phyloP scores from a whole-genome alignment of 37 sponge, comb jelly and placozoan species.

The Lycopodina hypogea region DNA sequence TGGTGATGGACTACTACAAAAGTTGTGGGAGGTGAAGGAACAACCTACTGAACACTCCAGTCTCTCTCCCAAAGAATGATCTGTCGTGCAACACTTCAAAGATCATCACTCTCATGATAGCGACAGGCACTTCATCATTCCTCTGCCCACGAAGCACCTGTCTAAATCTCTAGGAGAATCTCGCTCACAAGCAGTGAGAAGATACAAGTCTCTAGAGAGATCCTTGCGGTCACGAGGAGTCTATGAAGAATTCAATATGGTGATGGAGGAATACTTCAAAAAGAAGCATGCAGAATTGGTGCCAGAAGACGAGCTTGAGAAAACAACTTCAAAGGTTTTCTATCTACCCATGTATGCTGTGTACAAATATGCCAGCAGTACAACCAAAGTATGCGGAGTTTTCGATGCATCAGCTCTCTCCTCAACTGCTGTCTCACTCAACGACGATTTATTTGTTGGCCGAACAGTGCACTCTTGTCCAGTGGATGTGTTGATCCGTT shows the following conservation, averaged over 20 bases:
- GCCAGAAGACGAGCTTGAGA: constrained; percentile 18
- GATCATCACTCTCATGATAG: neutral
- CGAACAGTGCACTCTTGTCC: constrained; percentile 19
- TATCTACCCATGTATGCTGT: constrained; percentile 48
- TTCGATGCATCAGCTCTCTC: constrained; percentile 37
- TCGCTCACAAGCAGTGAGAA: constrained; percentile 19
- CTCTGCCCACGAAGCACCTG: constrained; percentile 1
- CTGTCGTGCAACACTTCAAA: constrained; percentile 16
- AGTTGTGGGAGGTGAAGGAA: constrained; percentile 42
- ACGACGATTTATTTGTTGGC: constrained; percentile 24
- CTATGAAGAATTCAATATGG: constrained; percentile 14
- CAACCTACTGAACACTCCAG: neutral
- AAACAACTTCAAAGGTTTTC: constrained; percentile 10
- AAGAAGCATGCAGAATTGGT: constrained; percentile 25
- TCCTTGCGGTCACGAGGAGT: constrained; percentile 5
- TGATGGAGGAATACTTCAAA: constrained; percentile 27
- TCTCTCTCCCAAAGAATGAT: constrained; percentile 21
- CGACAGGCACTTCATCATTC: constrained; percentile 22
- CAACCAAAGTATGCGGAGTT: constrained; percentile 33
- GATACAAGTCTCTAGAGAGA: constrained; percentile 26
- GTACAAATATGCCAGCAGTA: constrained; percentile 19
- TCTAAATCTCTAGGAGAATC: constrained; percentile 19
- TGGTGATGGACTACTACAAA: too few species aligned
- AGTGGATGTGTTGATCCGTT: constrained; percentile 32
- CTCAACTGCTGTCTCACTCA: constrained; percentile 27